Evolutionary conservation across 2,888 invertebrate species (phyloP), one percentile per base, ranked within the genome.

Genomic region (Sisyra nigra): DNA sequence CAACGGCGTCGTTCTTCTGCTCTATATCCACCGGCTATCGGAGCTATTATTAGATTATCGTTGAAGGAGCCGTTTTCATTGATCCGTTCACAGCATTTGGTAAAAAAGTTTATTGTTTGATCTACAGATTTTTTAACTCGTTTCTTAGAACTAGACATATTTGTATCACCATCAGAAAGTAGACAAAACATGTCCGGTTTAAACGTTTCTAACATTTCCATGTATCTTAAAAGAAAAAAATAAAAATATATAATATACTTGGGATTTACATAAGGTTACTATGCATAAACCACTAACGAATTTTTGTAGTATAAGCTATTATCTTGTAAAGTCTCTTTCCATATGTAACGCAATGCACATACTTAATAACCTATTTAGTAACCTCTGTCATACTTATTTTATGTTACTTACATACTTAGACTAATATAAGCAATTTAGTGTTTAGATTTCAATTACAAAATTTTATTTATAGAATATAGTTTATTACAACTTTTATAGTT

Each of bases 131-230:
- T 89, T 1, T 56, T 55, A 10, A 79, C 57, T 45, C 88, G 68
- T 59, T 89, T 92, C 40, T 67, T 66, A 0, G 77, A 66, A 55
- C 83, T 81, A 32, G 67, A 62, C 6, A 65, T 58, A 54, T 78
- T 70, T 34, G 79, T 82, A 52, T 81, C 79, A 32, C 77, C 76
- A 68, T 92, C 91, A 57, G 80, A 80, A 52, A 92, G 65, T 10
- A 80, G 74, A 57, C 84, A 76, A 63, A 83, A 86, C 56, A 86
- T 74, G 58, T 88, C 84, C 32, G 92, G 89, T 59, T 75, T 73
- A 57, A 81, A 79, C 18, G 70, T 61, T 63, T 87, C 81, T 50
- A 88, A 74, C 31, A 81, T 57, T 53, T 82, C 72, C 77, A 91
- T 81, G 60, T 83, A 85, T 51, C 77, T 76, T 57, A 49, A 66